A percentile compares a stretch with the other conserved stretches of the same genome.
Evolutionary conservation across 2,797 vertebrate genomes (phyloP).

Genomic region (Cygnus olor): DNA sequence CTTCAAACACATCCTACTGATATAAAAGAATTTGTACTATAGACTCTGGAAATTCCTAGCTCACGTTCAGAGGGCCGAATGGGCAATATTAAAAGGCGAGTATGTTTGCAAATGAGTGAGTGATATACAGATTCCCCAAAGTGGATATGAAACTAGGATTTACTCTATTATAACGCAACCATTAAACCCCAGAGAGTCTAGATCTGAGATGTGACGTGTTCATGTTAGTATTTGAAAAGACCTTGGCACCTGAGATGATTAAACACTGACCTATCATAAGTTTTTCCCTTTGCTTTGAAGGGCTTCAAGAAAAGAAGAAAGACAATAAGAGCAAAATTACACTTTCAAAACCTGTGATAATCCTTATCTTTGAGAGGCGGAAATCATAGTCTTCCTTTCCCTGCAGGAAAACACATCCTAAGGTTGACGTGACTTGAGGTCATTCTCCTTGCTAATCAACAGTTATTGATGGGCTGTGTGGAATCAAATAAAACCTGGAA

Average conservation of each 20-base stretch:
- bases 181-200: background rate
- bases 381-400: conserved; percentile 50
- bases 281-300: background rate
- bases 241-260: background rate
- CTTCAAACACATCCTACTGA: rapidly evolving
- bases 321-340: background rate
- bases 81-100: background rate
- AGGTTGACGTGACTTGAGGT: conserved; percentile 53
- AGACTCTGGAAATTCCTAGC: background rate
- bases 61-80: background rate
- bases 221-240: background rate
- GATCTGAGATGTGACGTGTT: rapidly evolving
- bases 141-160: background rate
- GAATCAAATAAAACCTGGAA: conserved; percentile 70
- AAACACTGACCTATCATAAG: background rate
- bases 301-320: background rate
- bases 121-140: background rate
- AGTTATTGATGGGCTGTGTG: conserved; percentile 44
- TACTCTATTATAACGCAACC: background rate
- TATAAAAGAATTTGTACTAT: background rate
- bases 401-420: conserved; percentile 47
- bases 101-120: background rate
- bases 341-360: conserved; percentile 5
- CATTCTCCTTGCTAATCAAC: conserved; percentile 52
- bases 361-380: background rate